Base-by-base conservation (phyloP, 2,113 vertebrate species). In the Strix aluco region DNA sequence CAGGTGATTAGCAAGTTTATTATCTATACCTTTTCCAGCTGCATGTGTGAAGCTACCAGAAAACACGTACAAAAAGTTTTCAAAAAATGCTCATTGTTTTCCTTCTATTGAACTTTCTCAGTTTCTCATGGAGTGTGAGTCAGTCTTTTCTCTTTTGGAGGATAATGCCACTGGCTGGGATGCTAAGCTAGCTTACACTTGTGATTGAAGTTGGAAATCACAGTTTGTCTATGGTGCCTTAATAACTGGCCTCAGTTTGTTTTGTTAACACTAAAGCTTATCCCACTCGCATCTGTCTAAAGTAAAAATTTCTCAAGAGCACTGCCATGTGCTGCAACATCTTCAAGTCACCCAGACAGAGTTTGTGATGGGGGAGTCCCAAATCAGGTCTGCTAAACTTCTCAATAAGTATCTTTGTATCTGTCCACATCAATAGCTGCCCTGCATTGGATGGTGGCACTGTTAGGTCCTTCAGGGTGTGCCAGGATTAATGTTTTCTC, bases 1-100 rank as follows among this genome's bases (percentile, higher is more conserved):
- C 94, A 94, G 58, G 61, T 91, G 61, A 95, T 96, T 94, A 96
- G n/a, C 36, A 95, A 79, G 16, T 96, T 96, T 90, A 89, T 91
- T 22, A 17, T 73, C 79, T 86, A 25, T 67, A 75, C 42, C 46
- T 96, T 93, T 92, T 92, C 66, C 82, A 85, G 15, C 13, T 59
- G 51, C 21, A 8, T 79, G 34, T 92, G 23, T 46, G 25, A 92
- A 65, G 17, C 38, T 74, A 40, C 55, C 47, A 66, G 70, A 65
- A 94, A 97, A 92, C 65, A 69, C 3, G 17, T 67, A 65, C 55
- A 89, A 91, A 95, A 86, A 19, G 7, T 81, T 86, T 96, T 88
- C 23, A 36, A 96, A 94, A 83, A 5, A 42, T 66, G 26, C 15
- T 80, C 3, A 55, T 49, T 2, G 4, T 85, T 71, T 52, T 88